A percentile compares a stretch with the other conserved stretches of the same genome.
phyloP scores from a whole-genome alignment of 2,797 vertebrate species.

The Distichodus sexfasciatus region DNA sequence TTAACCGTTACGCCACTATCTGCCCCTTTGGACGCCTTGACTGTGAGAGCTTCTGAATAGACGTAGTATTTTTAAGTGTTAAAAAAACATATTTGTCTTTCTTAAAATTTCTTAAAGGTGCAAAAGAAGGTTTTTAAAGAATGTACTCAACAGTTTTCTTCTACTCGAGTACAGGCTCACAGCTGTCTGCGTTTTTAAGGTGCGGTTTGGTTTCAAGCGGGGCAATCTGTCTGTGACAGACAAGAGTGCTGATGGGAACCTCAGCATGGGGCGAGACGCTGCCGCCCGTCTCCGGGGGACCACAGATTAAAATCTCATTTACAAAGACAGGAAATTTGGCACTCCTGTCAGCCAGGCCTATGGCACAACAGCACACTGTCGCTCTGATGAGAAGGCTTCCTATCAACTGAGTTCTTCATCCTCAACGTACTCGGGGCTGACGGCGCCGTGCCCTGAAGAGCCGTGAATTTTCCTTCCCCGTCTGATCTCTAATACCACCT shows the following conservation, averaged over 20 bases:
- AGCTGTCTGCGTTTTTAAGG: constrained; percentile 49
- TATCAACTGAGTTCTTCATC: constrained; percentile 4
- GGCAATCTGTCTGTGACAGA: constrained; percentile 59
- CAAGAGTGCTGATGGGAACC: constrained; percentile 65
- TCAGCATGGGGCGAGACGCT: constrained; percentile 63
- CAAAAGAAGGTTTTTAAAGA: neutral
- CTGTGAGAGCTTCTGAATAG: too few relatives aligned
- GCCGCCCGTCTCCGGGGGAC: constrained; percentile 70
- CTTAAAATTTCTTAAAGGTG: neutral
- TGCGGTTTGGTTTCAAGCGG: constrained; percentile 59
- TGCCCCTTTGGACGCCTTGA: too few relatives aligned
- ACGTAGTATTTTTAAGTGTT: too few relatives aligned
- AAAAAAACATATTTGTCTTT: too few relatives aligned
- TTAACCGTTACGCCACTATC: too few relatives aligned
- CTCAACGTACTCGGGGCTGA: neutral
- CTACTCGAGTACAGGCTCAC: neutral
- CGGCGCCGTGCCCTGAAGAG: neutral
- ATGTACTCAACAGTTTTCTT: neutral
- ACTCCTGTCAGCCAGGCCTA: constrained; percentile 66
- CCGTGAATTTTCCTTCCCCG: neutral
- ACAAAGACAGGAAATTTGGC: constrained; percentile 72
- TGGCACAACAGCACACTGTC: constrained; percentile 61
- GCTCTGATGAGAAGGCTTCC: constrained; percentile 23
- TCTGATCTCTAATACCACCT: neutral
- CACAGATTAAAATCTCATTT: constrained; percentile 79